Evolutionary conservation across 2,888 invertebrate species (phyloP), one percentile per base, ranked within the genome.

Genomic region (Onthophagus sagittarius): DNA sequence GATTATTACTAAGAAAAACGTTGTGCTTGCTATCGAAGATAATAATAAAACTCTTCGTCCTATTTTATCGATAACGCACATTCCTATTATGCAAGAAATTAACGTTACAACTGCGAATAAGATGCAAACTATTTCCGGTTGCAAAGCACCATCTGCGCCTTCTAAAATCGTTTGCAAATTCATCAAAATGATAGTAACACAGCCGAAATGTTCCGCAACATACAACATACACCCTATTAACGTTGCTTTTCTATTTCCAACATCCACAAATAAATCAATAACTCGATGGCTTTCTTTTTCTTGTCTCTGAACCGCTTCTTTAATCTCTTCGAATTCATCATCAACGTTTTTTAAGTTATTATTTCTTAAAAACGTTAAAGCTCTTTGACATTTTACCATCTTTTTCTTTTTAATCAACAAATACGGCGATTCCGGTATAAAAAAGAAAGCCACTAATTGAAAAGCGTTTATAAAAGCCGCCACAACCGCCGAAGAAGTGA

Each of bases 381-480:
- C 15, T n/a, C 64, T 73, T 33, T 63, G 71, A 1, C 71, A 71
- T 15, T 73, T 73, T 15, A 67, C 75, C 13, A 23, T 31, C 33
- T 72, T 62, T 5, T 31, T 33, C 32, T 72, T 71, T 15, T 73
- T 72, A n/a, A 75, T 63, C 33, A 73, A 32, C 32, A 69, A 76
- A 63, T 76, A 76, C 7, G 77, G 77, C 32, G 72, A 72, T 71
- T 75, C 70, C 0, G 77, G 77, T 72, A 77, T 77, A 64, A 72
- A 74, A 5, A 71, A 15, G 33, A 75, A 77, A 5, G 69, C 39
- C 7, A 70, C 1, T 1, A 75, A 70, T 67, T 77, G 74, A 9
- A 75, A 5, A 2, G 70, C 15, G 6, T 74, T 64, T 9, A 77
- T 53, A n/a, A 39, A 63, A 6, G 70, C 74, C 7, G 73, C 77